These are phyloP conservation scores for Cacajao melanocephalus DNA, from an alignment of 2,797 vertebrate genomes.

Conservation along the genomic window DNA sequence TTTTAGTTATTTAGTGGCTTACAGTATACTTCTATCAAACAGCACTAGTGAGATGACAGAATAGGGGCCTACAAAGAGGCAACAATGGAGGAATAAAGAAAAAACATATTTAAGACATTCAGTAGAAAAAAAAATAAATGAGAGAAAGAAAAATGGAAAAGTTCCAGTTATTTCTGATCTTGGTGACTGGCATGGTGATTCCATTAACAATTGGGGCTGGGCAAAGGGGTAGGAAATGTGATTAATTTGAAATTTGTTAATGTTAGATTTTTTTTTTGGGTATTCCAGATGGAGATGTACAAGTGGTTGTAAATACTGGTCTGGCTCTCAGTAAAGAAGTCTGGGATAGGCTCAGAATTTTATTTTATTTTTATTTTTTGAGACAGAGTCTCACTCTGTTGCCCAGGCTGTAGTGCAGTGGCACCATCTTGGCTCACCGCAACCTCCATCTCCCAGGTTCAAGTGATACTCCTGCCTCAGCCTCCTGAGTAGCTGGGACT, in stretches of 20 bases:
- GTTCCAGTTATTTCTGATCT: background rate
- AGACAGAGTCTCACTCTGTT: too few relatives aligned
- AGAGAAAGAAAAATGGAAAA: background rate
- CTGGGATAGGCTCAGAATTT: background rate
- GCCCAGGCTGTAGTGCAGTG: too few relatives aligned
- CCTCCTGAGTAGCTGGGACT: too few relatives aligned
- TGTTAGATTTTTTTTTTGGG: background rate
- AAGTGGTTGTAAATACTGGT: background rate
- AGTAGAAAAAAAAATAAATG: background rate
- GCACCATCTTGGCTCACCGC: too few relatives aligned
- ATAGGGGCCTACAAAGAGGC: background rate
- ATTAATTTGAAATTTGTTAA: background rate
- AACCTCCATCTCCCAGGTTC: too few relatives aligned
- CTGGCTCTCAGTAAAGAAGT: conserved; percentile 9
- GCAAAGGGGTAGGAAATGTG: background rate
- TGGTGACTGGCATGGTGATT: background rate
- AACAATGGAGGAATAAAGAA: background rate
- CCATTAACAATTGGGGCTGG: background rate
- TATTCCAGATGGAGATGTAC: background rate
- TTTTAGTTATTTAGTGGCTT: background rate
- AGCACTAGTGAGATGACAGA: background rate
- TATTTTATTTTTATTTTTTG: too few relatives aligned
- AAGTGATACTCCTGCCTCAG: too few relatives aligned
- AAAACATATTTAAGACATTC: background rate
- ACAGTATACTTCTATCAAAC: background rate